These are phyloP conservation scores for Fringilla coelebs DNA, from an alignment of 2,797 vertebrate species.

Conservation along the genomic window DNA sequence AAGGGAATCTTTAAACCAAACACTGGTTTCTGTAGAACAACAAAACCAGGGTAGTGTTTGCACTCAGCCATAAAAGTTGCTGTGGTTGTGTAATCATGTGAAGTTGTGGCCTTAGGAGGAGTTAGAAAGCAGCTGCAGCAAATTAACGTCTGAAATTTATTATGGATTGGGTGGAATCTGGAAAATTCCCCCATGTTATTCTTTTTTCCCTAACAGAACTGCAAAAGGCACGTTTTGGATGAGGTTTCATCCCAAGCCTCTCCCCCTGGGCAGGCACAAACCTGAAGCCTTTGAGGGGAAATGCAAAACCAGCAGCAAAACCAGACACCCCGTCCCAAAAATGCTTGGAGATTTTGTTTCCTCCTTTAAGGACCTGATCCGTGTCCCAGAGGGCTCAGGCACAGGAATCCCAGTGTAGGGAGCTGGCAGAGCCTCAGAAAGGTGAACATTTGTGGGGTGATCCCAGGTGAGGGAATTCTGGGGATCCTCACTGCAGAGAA, in stretches of 20 bases:
- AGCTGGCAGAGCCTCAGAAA: background rate
- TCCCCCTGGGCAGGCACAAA: background rate
- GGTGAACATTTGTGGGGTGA: background rate
- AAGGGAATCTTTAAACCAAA: constrained; percentile 52
- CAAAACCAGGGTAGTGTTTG: constrained; percentile 49
- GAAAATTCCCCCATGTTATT: constrained; percentile 23
- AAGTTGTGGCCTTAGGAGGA: constrained; percentile 59
- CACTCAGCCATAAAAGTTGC: constrained; percentile 48
- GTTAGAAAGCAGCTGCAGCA: constrained; percentile 58
- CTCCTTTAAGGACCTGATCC: background rate
- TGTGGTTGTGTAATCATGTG: constrained; percentile 60
- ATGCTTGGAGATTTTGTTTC: background rate
- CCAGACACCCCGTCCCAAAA: fast-evolving
- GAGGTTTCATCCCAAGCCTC: background rate
- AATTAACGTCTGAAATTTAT: constrained; percentile 62
- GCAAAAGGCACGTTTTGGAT: background rate
- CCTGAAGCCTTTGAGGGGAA: background rate
- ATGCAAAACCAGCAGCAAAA: background rate
- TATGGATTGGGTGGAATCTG: constrained; percentile 51
- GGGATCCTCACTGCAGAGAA: background rate
- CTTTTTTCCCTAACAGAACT: background rate
- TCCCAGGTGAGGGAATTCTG: background rate
- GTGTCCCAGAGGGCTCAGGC: background rate
- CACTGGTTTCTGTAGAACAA: constrained; percentile 49
- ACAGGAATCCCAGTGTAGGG: background rate